Evolutionary conservation across 2,888 invertebrate genomes (phyloP).

Genomic region (Drosophila kambysellisi): DNA sequence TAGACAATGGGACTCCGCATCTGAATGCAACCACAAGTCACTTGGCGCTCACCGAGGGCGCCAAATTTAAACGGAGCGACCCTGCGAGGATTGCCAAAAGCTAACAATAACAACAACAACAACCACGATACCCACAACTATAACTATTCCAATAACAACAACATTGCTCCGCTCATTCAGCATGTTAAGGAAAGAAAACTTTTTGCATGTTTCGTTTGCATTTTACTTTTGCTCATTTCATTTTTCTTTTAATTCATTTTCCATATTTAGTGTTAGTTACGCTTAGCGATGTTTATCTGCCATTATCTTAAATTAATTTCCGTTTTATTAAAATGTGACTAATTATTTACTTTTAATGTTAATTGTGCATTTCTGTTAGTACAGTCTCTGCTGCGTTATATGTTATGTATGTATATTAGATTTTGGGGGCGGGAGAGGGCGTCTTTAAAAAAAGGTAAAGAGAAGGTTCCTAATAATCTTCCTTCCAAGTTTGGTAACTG

Average conservation of each 20-base stretch:
- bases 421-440: too few species aligned
- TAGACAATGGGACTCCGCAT: conserved; percentile 86
- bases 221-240: conserved; percentile 3
- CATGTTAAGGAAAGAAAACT: conserved; percentile 31
- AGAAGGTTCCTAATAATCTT: too few species aligned
- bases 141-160: conserved; percentile 6
- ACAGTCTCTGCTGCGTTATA: neutral
- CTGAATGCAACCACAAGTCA: conserved; percentile 87
- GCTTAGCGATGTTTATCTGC: conserved; percentile 5
- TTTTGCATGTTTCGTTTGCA: conserved; percentile 34
- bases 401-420: too few species aligned
- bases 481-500: too few species aligned
- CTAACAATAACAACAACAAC: conserved; percentile 16
- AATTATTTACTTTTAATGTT: conserved; percentile 22
- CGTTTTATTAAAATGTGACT: conserved; percentile 4
- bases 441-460: too few species aligned
- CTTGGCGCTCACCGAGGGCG: conserved; percentile 85
- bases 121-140: conserved; percentile 12
- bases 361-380: conserved; percentile 25
- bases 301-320: conserved; percentile 21
- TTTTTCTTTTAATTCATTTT: conserved; percentile 4
- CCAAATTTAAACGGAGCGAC: conserved; percentile 82
- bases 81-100: conserved; percentile 82
- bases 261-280: conserved; percentile 15
- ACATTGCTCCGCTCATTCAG: conserved; percentile 40